A percentile compares a stretch with the other conserved stretches of the same genome.
Evolutionary conservation across 2,797 vertebrate species (phyloP).

Genomic region (Tiaroga cobitis): DNA sequence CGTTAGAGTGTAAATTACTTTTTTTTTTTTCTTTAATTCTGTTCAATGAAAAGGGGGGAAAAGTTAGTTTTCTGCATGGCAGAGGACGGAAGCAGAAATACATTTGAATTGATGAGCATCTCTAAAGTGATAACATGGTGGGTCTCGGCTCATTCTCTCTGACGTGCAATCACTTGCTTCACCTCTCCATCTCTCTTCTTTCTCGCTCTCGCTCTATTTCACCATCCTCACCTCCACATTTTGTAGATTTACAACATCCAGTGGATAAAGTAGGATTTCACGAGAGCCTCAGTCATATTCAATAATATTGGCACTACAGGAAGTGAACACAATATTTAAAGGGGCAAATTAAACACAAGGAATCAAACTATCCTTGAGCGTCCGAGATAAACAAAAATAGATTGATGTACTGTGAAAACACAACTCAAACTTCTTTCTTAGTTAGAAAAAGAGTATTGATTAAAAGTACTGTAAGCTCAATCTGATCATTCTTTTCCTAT

Average conservation of each 20-base stretch:
- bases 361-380: not conserved
- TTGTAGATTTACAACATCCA: slow-evolving; percentile 37
- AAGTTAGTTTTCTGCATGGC: slow-evolving; percentile 71
- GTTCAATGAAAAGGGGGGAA: slow-evolving; percentile 67
- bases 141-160: slow-evolving; percentile 56
- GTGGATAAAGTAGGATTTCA: slow-evolving; percentile 22
- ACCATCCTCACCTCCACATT: slow-evolving; percentile 17
- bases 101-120: slow-evolving; percentile 72
- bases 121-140: slow-evolving; percentile 64
- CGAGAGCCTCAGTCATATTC: not conserved
- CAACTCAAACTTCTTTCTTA: not conserved
- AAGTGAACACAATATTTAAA: slow-evolving; percentile 20
- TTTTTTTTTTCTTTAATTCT: slow-evolving; percentile 56
- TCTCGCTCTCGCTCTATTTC: slow-evolving; percentile 1
- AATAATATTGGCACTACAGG: slow-evolving; percentile 5
- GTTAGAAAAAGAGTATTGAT: not conserved
- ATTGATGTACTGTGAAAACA: not conserved
- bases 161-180: slow-evolving; percentile 17
- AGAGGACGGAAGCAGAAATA: slow-evolving; percentile 67
- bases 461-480: too few species aligned
- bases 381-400: not conserved
- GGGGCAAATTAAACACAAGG: not conserved
- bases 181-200: slow-evolving; percentile 21
- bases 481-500: too few species aligned
- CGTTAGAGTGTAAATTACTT: slow-evolving; percentile 70